These are phyloP conservation scores for Xestia ashworthii DNA, from an alignment of 2,888 invertebrate genomes.

Conservation along the genomic window DNA sequence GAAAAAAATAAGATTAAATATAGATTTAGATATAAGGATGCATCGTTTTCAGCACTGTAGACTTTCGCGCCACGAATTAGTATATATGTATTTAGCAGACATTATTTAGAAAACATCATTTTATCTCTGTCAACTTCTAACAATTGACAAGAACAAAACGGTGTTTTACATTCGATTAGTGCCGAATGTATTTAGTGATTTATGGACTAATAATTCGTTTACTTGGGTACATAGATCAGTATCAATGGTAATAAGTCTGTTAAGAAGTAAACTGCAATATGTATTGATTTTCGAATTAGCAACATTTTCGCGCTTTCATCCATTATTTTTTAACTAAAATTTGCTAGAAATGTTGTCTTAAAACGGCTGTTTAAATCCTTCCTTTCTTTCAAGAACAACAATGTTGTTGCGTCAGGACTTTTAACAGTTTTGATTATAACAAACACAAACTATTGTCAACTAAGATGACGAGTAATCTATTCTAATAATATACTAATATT, in stretches of 20 bases:
- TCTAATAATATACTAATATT: no score
- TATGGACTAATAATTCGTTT: background rate
- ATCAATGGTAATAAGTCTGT: constrained; percentile 12
- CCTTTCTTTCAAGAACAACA: background rate
- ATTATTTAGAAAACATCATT: constrained; percentile 9
- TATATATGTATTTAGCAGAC: no score
- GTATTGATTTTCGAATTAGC: background rate
- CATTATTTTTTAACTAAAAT: background rate
- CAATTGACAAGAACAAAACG: constrained; percentile 7
- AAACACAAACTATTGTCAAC: background rate
- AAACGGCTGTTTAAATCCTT: background rate
- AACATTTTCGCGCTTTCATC: background rate
- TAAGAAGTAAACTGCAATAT: constrained; percentile 5
- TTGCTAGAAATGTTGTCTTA: background rate
- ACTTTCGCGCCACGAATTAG: background rate
- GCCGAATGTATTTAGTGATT: constrained; percentile 18
- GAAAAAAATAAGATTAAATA: no score
- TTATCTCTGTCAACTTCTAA: constrained; percentile 2
- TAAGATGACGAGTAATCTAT: no score
- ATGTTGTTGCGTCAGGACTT: background rate
- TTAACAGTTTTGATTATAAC: background rate
- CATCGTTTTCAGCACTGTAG: background rate
- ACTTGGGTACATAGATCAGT: constrained; percentile 20
- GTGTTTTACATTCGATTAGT: constrained; percentile 17
- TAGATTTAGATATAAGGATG: background rate